Evolutionary conservation across 2,113 vertebrate species (phyloP).

Genomic region (Pelodiscus sinensis): DNA sequence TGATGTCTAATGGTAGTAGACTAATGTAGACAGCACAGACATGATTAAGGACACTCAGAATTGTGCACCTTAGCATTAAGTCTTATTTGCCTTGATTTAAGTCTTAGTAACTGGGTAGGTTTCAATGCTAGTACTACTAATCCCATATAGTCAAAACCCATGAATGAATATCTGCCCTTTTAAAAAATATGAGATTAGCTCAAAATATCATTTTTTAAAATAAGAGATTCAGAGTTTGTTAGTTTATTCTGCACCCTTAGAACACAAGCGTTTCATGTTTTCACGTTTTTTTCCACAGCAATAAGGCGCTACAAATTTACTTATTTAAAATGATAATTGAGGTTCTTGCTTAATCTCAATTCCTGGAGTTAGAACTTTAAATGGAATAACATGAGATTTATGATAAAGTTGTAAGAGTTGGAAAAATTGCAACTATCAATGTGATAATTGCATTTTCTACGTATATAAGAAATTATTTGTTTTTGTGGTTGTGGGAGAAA

Average conservation of each 20-base stretch:
- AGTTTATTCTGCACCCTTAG: background rate
- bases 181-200: background rate
- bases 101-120: background rate
- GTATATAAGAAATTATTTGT: background rate
- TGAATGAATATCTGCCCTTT: background rate
- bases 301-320: background rate
- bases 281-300: background rate
- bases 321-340: background rate
- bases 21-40: conserved; percentile 15
- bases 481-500: background rate
- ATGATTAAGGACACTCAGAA: conserved; percentile 13
- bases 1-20: too few relatives aligned
- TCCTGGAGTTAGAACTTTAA: background rate
- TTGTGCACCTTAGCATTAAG: background rate
- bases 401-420: background rate
- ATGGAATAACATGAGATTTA: background rate
- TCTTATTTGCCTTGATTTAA: background rate
- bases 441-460: background rate
- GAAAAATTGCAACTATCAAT: background rate
- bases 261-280: background rate
- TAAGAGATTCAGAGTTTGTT: background rate
- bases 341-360: background rate
- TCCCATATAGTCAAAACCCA: background rate
- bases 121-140: background rate
- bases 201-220: background rate